phyloP scores from a whole-genome alignment of 2,113 vertebrate genomes.

The Engraulis encrasicolus region DNA sequence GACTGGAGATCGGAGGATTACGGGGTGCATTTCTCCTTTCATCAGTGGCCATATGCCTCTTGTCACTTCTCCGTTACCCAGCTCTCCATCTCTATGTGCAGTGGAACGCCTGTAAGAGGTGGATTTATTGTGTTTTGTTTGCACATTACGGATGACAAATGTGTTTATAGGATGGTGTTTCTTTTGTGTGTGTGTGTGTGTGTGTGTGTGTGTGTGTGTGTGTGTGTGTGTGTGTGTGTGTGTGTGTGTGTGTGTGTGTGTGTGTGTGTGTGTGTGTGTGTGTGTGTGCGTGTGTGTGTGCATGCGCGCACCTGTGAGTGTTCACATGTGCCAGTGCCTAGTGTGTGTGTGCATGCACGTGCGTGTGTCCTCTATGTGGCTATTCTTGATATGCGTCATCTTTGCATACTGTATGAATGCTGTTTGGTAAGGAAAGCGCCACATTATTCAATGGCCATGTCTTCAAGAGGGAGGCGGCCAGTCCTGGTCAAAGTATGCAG shows the following conservation, averaged over 20 bases:
- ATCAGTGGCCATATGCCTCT: background rate
- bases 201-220: conserved; percentile 23
- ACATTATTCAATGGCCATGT: background rate
- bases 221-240: background rate
- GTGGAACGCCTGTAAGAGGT: background rate
- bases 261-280: background rate
- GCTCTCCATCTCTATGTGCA: background rate
- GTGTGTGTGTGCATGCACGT: background rate
- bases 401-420: too few species aligned
- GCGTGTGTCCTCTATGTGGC: background rate
- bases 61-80: background rate
- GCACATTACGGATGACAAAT: background rate
- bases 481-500: background rate
- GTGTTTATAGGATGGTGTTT: background rate
- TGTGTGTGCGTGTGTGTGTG: background rate
- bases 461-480: background rate
- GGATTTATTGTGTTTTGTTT: background rate
- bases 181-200: conserved; percentile 15
- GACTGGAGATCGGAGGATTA: background rate
- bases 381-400: too few species aligned
- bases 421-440: background rate
- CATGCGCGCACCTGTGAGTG: background rate
- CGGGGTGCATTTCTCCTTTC: background rate
- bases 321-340: too few species aligned
- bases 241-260: background rate